Base-by-base conservation (phyloP, 35 echinoderm and acorn worm genomes). In the Strongylocentrotus purpuratus region DNA sequence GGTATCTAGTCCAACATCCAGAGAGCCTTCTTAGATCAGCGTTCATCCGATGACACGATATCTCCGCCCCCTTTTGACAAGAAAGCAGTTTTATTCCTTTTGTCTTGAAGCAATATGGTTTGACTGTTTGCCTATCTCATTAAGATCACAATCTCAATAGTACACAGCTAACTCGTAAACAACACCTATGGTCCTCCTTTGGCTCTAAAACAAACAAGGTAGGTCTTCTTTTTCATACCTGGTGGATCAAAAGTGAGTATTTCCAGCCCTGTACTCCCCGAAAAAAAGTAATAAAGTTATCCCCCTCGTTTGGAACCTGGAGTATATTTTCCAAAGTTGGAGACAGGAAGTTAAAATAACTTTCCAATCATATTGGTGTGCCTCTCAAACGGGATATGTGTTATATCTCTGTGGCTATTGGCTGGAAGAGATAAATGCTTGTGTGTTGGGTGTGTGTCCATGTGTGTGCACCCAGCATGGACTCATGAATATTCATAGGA, bases 91-190 rank as follows among this genome's bases (percentile, higher is more conserved):
- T 17, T 46, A n/a, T 46, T 31, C 87, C 45, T 46, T 89, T 46
- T 89, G 87, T 33, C 32, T 89, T 89, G 87, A 89, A 46, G 87
- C 45, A 89, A 89, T 89, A 78, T 46, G 25, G 33, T 46, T 45
- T 46, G 20, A 89, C 32, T 89, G 87, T 89, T 89, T 89, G 87
- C 33, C 87, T 17, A 89, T 89, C 87, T 89, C 32, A 89, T 89
- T 89, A 89, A 89, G 87, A 89, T 89, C 87, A 13, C 45, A 46
- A 33, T 89, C 87, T 45, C 2, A 2, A 45, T 45, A 33, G 45
- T 89, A 33, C 87, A 89, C 87, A 78, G 65, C 87, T 89, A 89
- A 28, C 8, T 45, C 12, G 33, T 89, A 89, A 89, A 89, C 87
- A 89, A 89, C 87, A 89, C 87, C 87, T 89, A 45, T 25, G 45